Evolutionary conservation across 2,888 invertebrate genomes (phyloP).

Genomic region (Galerucella nymphaeae): DNA sequence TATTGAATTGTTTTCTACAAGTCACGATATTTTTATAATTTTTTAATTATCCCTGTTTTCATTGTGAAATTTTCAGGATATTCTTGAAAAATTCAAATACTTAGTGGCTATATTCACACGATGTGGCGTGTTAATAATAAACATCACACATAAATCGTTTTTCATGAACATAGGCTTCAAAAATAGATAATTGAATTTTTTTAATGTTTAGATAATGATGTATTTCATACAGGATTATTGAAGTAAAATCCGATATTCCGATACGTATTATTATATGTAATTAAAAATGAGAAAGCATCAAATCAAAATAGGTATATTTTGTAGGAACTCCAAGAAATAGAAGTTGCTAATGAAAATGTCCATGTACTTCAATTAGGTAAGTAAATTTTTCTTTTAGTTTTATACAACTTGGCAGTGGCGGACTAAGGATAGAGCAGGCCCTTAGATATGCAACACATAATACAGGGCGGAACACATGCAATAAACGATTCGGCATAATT

Average conservation of each 20-base stretch:
- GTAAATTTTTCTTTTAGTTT: conserved; percentile 16
- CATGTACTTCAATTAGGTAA: conserved; percentile 80
- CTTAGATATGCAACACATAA: too few relatives aligned
- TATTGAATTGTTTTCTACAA: conserved; percentile 33
- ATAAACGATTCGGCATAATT: too few relatives aligned
- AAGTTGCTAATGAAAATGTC: conserved; percentile 71
- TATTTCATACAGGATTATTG: too few relatives aligned
- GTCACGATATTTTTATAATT: conserved; percentile 27
- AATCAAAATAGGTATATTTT: conserved; percentile 59
- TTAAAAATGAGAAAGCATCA: background rate
- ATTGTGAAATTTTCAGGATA: background rate
- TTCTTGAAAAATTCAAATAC: background rate
- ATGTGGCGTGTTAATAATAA: background rate
- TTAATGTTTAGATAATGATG: too few relatives aligned
- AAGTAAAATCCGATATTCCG: too few relatives aligned
- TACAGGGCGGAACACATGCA: too few relatives aligned
- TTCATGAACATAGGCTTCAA: too few relatives aligned
- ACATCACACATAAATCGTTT: too few relatives aligned
- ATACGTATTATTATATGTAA: too few relatives aligned
- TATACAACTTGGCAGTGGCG: background rate
- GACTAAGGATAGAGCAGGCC: too few relatives aligned
- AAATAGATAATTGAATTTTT: too few relatives aligned
- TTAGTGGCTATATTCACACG: conserved; percentile 10
- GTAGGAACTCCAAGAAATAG: conserved; percentile 77
- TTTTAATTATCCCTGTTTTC: background rate